These are phyloP conservation scores for Unio delphinus DNA, from an alignment of 2,888 invertebrate genomes.

Conservation along the genomic window DNA sequence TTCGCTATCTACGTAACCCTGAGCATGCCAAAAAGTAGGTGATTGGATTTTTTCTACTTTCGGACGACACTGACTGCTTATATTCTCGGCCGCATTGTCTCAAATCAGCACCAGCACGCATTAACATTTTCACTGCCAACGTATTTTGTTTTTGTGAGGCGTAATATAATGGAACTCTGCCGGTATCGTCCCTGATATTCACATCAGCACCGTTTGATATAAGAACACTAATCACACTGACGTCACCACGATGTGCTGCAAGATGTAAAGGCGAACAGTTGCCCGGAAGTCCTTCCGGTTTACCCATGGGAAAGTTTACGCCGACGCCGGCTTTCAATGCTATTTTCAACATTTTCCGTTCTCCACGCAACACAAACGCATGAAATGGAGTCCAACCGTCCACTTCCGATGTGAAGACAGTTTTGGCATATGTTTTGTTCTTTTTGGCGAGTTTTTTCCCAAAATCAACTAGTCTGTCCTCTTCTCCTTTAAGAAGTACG, in stretches of 20 bases:
- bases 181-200: constrained; percentile 39
- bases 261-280: constrained; percentile 57
- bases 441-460: constrained; percentile 28
- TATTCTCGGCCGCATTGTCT: constrained; percentile 25
- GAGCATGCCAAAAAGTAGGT: constrained; percentile 19
- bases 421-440: constrained; percentile 24
- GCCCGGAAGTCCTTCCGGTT: constrained; percentile 55
- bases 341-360: constrained; percentile 53
- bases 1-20: too few species aligned
- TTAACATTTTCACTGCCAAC: constrained; percentile 48
- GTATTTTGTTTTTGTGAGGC: constrained; percentile 50
- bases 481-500: constrained; percentile 49
- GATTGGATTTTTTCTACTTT: constrained; percentile 23
- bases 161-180: constrained; percentile 50
- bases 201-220: constrained; percentile 48
- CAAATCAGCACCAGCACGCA: constrained; percentile 57
- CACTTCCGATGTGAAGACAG: constrained; percentile 47
- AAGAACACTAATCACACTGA: constrained; percentile 55
- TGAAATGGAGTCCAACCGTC: constrained; percentile 64
- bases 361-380: constrained; percentile 59
- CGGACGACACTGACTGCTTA: constrained; percentile 12
- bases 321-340: constrained; percentile 50
- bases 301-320: constrained; percentile 56
- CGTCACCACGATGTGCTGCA: constrained; percentile 61
- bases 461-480: constrained; percentile 45